A percentile compares a stretch with the other conserved stretches of the same genome.
Evolutionary conservation across 2,113 vertebrate species (phyloP).

Genomic region (Strigops habroptila): DNA sequence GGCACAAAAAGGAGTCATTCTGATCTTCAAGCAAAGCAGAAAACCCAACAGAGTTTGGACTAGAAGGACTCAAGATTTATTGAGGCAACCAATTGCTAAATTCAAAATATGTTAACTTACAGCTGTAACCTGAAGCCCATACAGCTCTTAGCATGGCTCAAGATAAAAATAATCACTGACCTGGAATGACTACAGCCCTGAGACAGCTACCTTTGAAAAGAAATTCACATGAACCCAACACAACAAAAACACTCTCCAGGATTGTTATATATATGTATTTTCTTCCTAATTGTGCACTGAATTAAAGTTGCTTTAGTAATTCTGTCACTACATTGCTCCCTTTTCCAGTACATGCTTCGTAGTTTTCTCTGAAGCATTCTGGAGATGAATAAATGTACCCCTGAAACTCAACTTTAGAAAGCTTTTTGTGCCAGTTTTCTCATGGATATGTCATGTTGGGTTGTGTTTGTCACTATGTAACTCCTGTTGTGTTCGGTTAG

Average conservation of each 20-base stretch:
- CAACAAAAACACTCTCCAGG: background rate
- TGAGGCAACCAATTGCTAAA: background rate
- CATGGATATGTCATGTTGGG: conserved; percentile 33
- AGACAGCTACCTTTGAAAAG: background rate
- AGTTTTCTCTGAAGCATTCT: conserved; percentile 14
- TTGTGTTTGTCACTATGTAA: conserved; percentile 18
- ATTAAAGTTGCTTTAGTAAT: conserved; percentile 1
- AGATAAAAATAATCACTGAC: conserved; percentile 45
- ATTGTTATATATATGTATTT: background rate
- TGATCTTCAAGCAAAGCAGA: background rate
- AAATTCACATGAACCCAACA: background rate
- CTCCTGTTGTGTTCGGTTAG: conserved; percentile 20
- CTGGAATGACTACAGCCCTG: conserved; percentile 18
- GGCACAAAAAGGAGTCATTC: background rate
- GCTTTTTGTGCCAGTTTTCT: background rate
- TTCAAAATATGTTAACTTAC: conserved; percentile 40
- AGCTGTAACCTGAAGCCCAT: conserved; percentile 7
- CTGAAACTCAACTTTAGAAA: conserved; percentile 14
- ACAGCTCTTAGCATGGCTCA: background rate
- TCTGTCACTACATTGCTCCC: background rate
- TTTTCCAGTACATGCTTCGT: background rate
- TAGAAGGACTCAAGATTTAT: background rate
- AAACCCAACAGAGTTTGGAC: background rate
- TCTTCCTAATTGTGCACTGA: background rate
- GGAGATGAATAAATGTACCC: background rate